Base-by-base conservation (phyloP, 1,140 invertebrate species). In the Drosophila rhopaloa region DNA sequence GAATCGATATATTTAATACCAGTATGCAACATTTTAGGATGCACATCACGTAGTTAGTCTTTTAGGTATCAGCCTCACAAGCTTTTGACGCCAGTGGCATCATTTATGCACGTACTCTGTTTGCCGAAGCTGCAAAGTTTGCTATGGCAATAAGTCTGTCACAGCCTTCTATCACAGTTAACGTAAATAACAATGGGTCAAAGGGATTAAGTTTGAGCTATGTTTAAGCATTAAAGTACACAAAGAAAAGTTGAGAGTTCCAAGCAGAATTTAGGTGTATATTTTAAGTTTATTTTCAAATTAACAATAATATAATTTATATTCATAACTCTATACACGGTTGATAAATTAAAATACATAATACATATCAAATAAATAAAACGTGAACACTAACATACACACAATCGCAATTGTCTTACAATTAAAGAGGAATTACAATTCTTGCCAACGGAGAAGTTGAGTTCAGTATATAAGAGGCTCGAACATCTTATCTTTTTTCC, bases 351-450 rank as follows among this genome's bases (percentile, higher is more conserved):
- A 61, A 65, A 68, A 19, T 53, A 68, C 47, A 66, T 65, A 66
- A 68, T 68, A 68, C 59, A 35, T 53, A 50, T 63, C 46, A 40
- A 67, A 68, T 68, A 68, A 68, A 68, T 68, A 68, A 68, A 68
- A 53, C 60, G 48, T 50, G 65, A 68, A 68, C 60, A 63, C 63
- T 61, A 48, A 27, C 51, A 44, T 51, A 63, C 51, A 38, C 35
- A 40, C 38, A 7, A 14, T 14, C 14, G 38, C 24, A 47, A 14
- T 24, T 48, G 44, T 67, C 65, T 68, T 68, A 66, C 32, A 66
- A 37, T 10, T 66, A 14, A 65, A 44, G 27, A 53, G 65, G 47
- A 68, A 37, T 68, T 65, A 24, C 48, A 68, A 65, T 44, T 32
- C 29, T 32, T 37, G 46, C 60, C 16, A n/a, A 41, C n/a, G 14